phyloP scores from a whole-genome alignment of 1,140 invertebrate genomes.

The Spodoptera litura region DNA sequence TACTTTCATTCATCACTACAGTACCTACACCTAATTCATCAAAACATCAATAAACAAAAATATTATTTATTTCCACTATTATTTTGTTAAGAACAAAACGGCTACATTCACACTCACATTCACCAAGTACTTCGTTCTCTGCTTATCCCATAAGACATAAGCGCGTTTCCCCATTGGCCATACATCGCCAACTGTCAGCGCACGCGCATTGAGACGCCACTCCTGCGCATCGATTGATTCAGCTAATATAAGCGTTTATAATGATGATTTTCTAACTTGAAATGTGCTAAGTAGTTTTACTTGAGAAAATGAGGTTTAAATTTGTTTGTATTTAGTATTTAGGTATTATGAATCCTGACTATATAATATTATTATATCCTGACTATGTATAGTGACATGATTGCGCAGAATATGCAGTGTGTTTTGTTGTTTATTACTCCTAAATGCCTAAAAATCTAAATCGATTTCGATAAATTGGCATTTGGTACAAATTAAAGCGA shows the following conservation, averaged over 20 bases:
- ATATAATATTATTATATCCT: no score
- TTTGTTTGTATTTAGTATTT: no score
- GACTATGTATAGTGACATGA: no score
- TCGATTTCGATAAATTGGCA: no score
- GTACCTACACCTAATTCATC: no score
- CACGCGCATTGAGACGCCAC: conserved; percentile 66
- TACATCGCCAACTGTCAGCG: conserved; percentile 66
- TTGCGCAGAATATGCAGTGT: no score
- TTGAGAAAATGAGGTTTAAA: not conserved
- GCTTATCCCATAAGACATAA: conserved; percentile 25
- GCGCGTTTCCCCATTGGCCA: conserved; percentile 29
- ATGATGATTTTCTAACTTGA: conserved; percentile 60
- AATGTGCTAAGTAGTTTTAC: conserved; percentile 7
- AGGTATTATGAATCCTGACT: no score
- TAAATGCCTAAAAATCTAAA: no score
- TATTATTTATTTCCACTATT: not conserved
- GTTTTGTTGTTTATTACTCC: no score
- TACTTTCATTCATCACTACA: no score
- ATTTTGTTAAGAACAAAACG: conserved; percentile 14
- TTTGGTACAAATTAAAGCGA: no score
- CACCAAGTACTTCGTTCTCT: conserved; percentile 9
- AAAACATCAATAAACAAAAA: no score
- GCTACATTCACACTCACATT: conserved; percentile 3
- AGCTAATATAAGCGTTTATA: conserved; percentile 72
- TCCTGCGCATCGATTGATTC: conserved; percentile 68